Conservation (phyloP, 2,888 invertebrate species). For the Acronicta psi region DNA sequence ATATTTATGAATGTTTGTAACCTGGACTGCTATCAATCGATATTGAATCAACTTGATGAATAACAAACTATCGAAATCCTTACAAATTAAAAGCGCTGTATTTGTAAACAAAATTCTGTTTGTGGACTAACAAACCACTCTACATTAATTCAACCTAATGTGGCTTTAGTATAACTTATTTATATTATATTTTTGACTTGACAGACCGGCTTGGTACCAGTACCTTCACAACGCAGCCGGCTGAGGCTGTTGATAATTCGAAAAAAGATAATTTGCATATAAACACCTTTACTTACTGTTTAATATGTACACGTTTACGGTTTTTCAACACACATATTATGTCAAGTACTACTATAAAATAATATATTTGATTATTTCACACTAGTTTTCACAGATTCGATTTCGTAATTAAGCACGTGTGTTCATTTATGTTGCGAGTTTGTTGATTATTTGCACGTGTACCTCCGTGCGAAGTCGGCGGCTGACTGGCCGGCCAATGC, state of each 20-base stretch:
- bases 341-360: conserved; percentile 10
- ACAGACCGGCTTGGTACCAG: conserved; percentile 36
- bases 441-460: conserved; percentile 51
- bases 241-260: conserved; percentile 9
- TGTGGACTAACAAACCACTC: conserved; percentile 17
- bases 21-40: conserved; percentile 4
- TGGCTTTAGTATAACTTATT: too few relatives aligned
- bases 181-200: conserved; percentile 34
- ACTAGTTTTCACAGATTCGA: conserved; percentile 45
- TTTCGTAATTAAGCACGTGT: conserved; percentile 62
- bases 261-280: conserved; percentile 24
- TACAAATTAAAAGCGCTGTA: conserved; percentile 13
- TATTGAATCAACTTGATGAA: conserved; percentile 8
- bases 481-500: conserved; percentile 69
- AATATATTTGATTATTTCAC: conserved; percentile 26
- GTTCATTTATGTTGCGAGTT: conserved; percentile 30
- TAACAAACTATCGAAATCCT: conserved; percentile 13
- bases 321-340: conserved; percentile 26
- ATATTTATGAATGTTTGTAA: background rate
- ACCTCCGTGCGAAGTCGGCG: conserved; percentile 49
- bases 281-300: conserved; percentile 45
- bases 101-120: conserved; percentile 34
- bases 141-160: conserved; percentile 13
- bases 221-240: conserved; percentile 2
- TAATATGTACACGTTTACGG: conserved; percentile 20